Base-by-base conservation (phyloP, 2,888 invertebrate genomes). In the Diplolepis rosae region DNA sequence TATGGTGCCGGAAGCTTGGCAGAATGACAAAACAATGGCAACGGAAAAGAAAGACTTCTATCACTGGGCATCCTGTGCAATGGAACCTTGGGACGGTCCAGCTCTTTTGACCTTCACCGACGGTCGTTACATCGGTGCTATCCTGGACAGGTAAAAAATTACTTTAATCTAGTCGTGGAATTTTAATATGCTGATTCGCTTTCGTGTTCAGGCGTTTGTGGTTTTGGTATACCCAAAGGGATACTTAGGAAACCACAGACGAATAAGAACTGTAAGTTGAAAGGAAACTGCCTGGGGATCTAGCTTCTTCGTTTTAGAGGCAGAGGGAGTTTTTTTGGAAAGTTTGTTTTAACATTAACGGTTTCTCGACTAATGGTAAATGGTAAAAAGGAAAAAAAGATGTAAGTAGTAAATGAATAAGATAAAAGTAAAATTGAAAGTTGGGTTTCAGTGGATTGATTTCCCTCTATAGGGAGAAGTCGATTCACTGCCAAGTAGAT, bases 21-120 rank as follows among this genome's bases (percentile, higher is more conserved):
- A 98, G 90, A 97, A 98, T 87, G 98, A 97, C 88, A 90, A 92
- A 73, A 95, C 95, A 28, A 99, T 99, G 99, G 92, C 95, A 1
- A 92, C 93, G 75, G 96, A 96, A 85, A 99, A 98, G 89, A 93
- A 95, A 66, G 95, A 97, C 85, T 99, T 98, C 89, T 99, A 99
- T 90, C 95, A 96, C 80, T 99, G 99, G 99, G 95, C 98, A 13
- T 95, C 98, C 0, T 98, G 95, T 85, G 95, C 95, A 18, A 99
- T 99, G 99, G 99, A 99, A 88, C 99, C 99, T 0, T 99, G 99
- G 99, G 99, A 99, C 89, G 99, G 99, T 30, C 95, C 96, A 1
- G 99, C 99, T 1, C 90, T 99, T 74, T 92, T 99, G 69, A 97
- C 99, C 0, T 99, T 99, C 90, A 98, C 98, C 61, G 99, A 99